phyloP scores from a whole-genome alignment of 2,888 invertebrate species.

The Diadromus collaris region DNA sequence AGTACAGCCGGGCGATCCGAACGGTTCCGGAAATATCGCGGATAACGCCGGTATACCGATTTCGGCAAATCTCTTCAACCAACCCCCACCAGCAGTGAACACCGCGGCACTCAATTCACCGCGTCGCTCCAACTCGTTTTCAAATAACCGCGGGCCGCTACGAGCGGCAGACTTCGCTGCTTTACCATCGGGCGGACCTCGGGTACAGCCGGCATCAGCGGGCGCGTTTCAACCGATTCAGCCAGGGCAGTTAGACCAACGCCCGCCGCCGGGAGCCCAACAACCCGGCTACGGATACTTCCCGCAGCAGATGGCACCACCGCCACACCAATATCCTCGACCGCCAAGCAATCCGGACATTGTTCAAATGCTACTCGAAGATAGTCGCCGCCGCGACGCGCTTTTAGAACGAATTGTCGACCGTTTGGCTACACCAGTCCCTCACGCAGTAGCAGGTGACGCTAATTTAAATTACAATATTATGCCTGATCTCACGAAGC shows the following conservation, averaged over 20 bases:
- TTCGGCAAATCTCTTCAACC: too few species aligned
- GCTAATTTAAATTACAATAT: slow-evolving; percentile 14
- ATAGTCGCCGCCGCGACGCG: slow-evolving; percentile 13
- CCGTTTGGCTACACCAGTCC: neutral
- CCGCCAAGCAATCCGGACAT: neutral
- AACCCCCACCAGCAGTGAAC: too few species aligned
- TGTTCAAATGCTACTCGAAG: slow-evolving; percentile 6
- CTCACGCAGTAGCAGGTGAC: neutral
- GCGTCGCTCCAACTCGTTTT: too few species aligned
- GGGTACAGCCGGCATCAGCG: too few species aligned
- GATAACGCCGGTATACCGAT: too few species aligned
- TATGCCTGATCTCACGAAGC: slow-evolving; percentile 27
- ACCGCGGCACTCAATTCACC: too few species aligned
- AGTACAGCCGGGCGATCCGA: too few species aligned
- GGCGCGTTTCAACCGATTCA: slow-evolving; percentile 12
- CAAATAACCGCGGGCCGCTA: too few species aligned
- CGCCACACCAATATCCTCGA: neutral
- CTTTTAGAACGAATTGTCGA: slow-evolving; percentile 8
- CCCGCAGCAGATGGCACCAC: neutral
- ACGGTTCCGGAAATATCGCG: too few species aligned
- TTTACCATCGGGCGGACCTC: too few species aligned
- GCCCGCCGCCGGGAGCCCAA: neutral
- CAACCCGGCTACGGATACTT: neutral
- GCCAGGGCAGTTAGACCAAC: too few species aligned
- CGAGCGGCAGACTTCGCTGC: too few species aligned